Evolutionary conservation across 2,888 invertebrate genomes (phyloP), one percentile per base, ranked within the genome.

Genomic region (Merodon equestris): DNA sequence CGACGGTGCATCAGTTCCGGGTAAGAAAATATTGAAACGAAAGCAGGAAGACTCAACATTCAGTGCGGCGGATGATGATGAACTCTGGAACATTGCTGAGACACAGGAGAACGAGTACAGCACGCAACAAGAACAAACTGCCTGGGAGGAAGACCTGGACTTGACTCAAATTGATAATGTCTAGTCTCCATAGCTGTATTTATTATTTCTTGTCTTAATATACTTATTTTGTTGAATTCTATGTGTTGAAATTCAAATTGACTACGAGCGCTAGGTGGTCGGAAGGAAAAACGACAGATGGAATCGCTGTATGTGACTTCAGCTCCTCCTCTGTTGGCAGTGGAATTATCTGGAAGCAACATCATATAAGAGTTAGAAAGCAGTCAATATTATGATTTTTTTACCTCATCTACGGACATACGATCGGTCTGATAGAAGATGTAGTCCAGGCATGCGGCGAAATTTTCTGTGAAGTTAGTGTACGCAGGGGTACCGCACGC

Each of bases 181-280:
- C 14, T 77, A 66, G 17, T 18, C 27, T 9, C 17, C 10, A 36
- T 38, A 38, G 5, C 27, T 17, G 40, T 57, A 61, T 54, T 63
- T 64, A 9, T 54, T 45, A 36, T 36, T 44, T 50, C n/a, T 36
- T 9, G 38, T 4, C n/a, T 13, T 60, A 72, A 61, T 57, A 64
- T 73, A 72, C 7, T 38, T 19, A 13, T 1, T 38, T 15, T 54
- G 13, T 17, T 17, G 1, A 36, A 13, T 10, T 0, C 18, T 63
- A 63, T 5, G 60, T 40, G 68, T 83, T 86, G 72, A 87, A 87
- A 68, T 90, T 89, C 79, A 97, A 90, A 90, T 97, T 96, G n/a
- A 94, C 93, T 76, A 97, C 91, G 53, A 98, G 90, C 12, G 98
- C 94, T 81, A 99, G 90, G 88, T 99, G 98, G 90, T 99, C 98